Conservation (phyloP, 2,888 invertebrate genomes). For the Hermodice carunculata region DNA sequence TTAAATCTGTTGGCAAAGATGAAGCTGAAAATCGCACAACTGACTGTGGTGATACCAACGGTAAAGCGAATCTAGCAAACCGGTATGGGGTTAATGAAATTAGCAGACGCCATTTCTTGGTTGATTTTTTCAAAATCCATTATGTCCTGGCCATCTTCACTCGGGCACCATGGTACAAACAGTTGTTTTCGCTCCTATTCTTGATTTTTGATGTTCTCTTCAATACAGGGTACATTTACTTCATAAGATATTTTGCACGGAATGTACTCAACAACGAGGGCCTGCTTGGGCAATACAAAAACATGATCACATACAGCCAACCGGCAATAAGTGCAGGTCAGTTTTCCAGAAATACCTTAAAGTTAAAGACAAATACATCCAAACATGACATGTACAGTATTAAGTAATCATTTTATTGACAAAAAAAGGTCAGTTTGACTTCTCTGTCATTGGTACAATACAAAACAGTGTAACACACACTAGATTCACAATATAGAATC, state of each 20-base stretch:
- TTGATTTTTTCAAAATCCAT: slow-evolving; percentile 52
- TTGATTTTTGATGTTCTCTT: slow-evolving; percentile 47
- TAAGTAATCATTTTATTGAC: too few species aligned
- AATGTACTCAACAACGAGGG: slow-evolving; percentile 46
- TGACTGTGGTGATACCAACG: background rate
- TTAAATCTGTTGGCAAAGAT: background rate
- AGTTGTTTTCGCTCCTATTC: slow-evolving; percentile 47
- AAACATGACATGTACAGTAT: too few species aligned
- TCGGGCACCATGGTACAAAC: slow-evolving; percentile 52
- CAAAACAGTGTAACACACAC: too few species aligned
- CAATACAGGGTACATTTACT: slow-evolving; percentile 44
- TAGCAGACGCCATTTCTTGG: slow-evolving; percentile 37
- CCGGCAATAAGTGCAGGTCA: slow-evolving; percentile 52
- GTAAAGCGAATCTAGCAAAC: background rate
- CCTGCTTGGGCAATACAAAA: slow-evolving; percentile 50
- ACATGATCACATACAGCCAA: slow-evolving; percentile 51
- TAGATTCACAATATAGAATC: too few species aligned
- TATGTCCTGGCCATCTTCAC: slow-evolving; percentile 49
- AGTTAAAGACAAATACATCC: too few species aligned
- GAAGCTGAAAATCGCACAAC: background rate
- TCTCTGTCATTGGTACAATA: too few species aligned
- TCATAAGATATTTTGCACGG: slow-evolving; percentile 44
- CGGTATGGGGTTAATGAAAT: background rate
- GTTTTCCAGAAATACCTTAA: too few species aligned
- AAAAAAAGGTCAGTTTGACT: too few species aligned